Base-by-base conservation (phyloP, 2,888 invertebrate species). In the Cephus rjabovi region DNA sequence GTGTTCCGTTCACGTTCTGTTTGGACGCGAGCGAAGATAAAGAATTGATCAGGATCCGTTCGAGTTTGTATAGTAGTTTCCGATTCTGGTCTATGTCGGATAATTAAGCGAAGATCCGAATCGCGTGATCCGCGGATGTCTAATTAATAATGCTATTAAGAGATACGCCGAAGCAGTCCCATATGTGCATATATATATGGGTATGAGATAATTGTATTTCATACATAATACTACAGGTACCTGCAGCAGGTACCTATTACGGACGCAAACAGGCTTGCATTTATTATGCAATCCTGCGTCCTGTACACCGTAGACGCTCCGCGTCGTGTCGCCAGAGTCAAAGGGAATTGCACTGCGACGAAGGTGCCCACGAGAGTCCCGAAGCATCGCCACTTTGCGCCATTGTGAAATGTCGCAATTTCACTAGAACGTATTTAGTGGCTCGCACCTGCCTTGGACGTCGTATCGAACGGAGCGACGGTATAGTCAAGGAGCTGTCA, bases 91-190 rank as follows among this genome's bases (percentile, higher is more conserved):
- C 15, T 1, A 30, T 15, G 15, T 15, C 31, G 31, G 6, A 4
- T 2, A 31, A 71, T 71, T 31, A 71, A 31, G 12, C 12, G 30
- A 71, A 71, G 9, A 11, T 12, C 31, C 6, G 71, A 12, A 31
- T 71, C 1, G 71, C 71, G 71, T 30, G 33, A 71, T 71, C 12
- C 33, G 15, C 1, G 31, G 12, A 71, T 34, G 31, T 31, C 12
- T 34, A 71, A 71, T 71, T 31, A 71, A 31, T 71, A 71, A 33
- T 71, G 12, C 71, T 34, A 71, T 71, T 31, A 71, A 31, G 71
- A 31, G 31, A 56, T 23, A 56, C 23, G 1, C 0, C 56, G 56
- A 23, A 31, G 77, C 75, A 77, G 77, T 78, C 30, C 1, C 11
- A 69, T 12, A 31, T 69, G 6, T 12, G 23, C 3, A 4, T 75